A percentile compares a stretch with the other conserved stretches of the same genome.
Evolutionary conservation across 2,888 invertebrate genomes (phyloP).

Genomic region (Hirtodrosophila histrioides): DNA sequence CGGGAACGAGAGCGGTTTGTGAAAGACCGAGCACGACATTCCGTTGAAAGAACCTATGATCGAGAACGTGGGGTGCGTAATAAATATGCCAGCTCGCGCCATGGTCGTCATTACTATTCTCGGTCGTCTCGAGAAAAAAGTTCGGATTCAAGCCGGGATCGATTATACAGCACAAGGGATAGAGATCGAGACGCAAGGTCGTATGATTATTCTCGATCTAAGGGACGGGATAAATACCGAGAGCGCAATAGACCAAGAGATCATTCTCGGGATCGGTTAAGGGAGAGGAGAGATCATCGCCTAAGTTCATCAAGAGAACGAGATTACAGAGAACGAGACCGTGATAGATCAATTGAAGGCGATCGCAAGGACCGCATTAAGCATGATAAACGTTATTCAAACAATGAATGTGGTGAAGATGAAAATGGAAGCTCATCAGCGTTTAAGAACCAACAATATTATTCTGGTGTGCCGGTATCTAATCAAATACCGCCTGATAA

Average conservation of each 20-base stretch:
- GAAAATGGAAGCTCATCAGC: constrained; percentile 29
- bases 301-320: constrained; percentile 63
- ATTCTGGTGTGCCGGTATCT: constrained; percentile 49
- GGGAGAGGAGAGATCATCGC: constrained; percentile 78
- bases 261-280: constrained; percentile 73
- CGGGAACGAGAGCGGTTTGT: constrained; percentile 55
- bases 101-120: constrained; percentile 79
- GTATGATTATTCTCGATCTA: constrained; percentile 59
- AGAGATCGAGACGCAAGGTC: constrained; percentile 40
- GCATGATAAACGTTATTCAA: constrained; percentile 58
- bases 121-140: constrained; percentile 81
- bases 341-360: constrained; percentile 73
- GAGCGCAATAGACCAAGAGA: constrained; percentile 66
- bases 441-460: constrained; percentile 63
- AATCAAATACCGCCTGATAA: constrained; percentile 39
- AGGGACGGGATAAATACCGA: constrained; percentile 67
- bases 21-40: constrained; percentile 57
- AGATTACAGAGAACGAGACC: constrained; percentile 79
- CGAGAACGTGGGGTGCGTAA: constrained; percentile 67
- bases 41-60: constrained; percentile 69
- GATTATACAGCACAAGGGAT: constrained; percentile 47
- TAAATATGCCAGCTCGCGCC: constrained; percentile 67
- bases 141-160: constrained; percentile 67
- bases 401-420: constrained; percentile 54
- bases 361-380: constrained; percentile 60